Percentiles rank a stretch among this genome's conserved stretches.
These are phyloP conservation scores for Platyura marginata DNA, from an alignment of 1,140 invertebrate genomes.

Conservation along the genomic window DNA sequence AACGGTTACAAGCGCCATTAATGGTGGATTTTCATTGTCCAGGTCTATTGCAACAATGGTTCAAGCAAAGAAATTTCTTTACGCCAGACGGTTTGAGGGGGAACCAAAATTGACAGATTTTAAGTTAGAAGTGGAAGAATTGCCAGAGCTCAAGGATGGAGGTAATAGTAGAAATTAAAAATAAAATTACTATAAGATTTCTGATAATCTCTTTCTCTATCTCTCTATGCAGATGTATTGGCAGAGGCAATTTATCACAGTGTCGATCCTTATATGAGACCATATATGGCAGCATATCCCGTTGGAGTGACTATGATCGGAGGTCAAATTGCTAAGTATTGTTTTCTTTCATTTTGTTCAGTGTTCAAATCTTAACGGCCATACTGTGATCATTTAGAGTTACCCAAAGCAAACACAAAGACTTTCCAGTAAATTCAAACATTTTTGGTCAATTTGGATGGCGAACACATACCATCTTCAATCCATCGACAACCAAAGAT, in stretches of 20 bases:
- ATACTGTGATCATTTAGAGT: conserved; percentile 21
- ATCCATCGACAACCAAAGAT: conserved; percentile 5
- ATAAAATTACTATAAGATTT: neutral
- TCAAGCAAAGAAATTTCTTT: conserved; percentile 34
- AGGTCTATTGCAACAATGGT: no score
- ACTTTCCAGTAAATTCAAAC: conserved; percentile 32
- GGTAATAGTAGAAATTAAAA: conserved; percentile 8
- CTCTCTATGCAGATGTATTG: conserved; percentile 32
- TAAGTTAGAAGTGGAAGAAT: conserved; percentile 38
- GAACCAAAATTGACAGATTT: conserved; percentile 42
- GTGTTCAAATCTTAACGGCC: no score
- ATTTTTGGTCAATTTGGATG: conserved; percentile 36
- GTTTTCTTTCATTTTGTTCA: no score
- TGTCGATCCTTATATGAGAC: conserved; percentile 53
- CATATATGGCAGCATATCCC: conserved; percentile 27
- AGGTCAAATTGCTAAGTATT: conserved; percentile 38
- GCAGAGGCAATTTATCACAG: conserved; percentile 46
- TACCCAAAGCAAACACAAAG: conserved; percentile 29
- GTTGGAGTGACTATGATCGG: conserved; percentile 38
- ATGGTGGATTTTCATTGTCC: no score
- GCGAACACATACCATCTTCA: conserved; percentile 27
- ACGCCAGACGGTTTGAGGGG: conserved; percentile 39
- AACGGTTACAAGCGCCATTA: no score
- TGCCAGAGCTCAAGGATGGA: conserved; percentile 39
- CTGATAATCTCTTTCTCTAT: neutral